Base-by-base conservation (phyloP, 2,113 vertebrate genomes). In the Polypterus senegalus region DNA sequence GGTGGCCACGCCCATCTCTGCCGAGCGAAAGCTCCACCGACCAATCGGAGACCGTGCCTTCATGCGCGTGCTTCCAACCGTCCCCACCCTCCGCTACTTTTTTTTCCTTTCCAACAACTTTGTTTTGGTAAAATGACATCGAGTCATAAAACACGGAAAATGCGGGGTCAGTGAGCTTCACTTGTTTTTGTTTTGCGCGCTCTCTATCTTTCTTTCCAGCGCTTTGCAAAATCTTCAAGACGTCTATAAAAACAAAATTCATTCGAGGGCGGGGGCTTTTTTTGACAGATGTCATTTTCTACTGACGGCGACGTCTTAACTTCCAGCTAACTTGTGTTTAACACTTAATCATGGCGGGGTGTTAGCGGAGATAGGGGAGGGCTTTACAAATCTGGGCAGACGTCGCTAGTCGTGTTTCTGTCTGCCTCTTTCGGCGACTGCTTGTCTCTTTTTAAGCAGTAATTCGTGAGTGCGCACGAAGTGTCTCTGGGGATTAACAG, bases 11-110 rank as follows among this genome's bases (percentile, higher is more conserved):
- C 78, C 83, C 67, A 79, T 73, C 69, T 66, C 68, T 27, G 27
- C 45, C 73, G 80, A 84, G 49, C 78, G 83, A 76, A 80, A 75
- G 4, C 6, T 0, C 1, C 0, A 5, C 5, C 44, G 6, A 46
- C 85, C 80, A 86, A 85, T 85, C 27, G 46, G 71, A 7, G 3
- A 47, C 9, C 5, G 9, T 7, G 48, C 1, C 5, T 57, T 49
- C 52, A 27, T 27, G 27, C 27, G 27, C 27, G 27, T 27, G 27
- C 27, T 27, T 27, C 1, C 27, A 27, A 27, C 1, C 27, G 27
- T 27, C 27, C 27, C 27, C 27, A 27, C 27, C 27, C 27, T 27
- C 27, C 27, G 27, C 27, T n/a, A 7, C 47, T 63, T 47, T 5
- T 53, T 58, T 6, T 55, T 63, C 58, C 58, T 57, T 57, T 51